Base-by-base conservation (phyloP, 2,113 vertebrate species). In the Pseudorhombus dupliciocellatus region DNA sequence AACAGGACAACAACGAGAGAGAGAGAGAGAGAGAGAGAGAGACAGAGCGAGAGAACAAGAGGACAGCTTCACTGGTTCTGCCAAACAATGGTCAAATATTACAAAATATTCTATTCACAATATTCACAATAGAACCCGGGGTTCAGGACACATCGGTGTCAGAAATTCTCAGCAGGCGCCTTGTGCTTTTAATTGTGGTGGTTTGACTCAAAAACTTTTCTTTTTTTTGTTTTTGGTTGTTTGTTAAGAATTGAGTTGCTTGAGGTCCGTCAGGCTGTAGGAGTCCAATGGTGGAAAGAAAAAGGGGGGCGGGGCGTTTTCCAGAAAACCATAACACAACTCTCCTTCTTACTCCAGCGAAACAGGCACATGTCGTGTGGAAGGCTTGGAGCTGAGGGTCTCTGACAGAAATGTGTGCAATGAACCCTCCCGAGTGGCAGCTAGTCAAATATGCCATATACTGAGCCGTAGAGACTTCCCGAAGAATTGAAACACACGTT, bases 51-150 rank as follows among this genome's bases (percentile, higher is more conserved):
- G 71, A 21, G 61, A 80, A 86, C 60, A 50, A 88, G 82, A 87
- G 80, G 81, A 92, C 90, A 90, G 91, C 87, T 92, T 92, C 91
- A 92, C 93, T 91, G 86, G 87, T 88, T 92, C 90, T 89, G 92
- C 92, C 93, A 92, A 91, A 92, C 89, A 52, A 92, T 93, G 93
- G 89, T 92, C 86, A 92, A 92, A 93, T 93, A 93, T 93, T 93
- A 93, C 93, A 94, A 94, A 94, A 94, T 92, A 93, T 90, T 87
- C 92, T 93, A 93, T 94, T 88, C 91, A 94, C 92, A 93, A 90
- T 93, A 93, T 93, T 93, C 91, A 93, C 92, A 93, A 88, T n/a
- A 87, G 80, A 91, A 85, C 84, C 76, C 53, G 60, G 34, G 89
- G 88, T 79, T 92, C 86, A 84, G 77, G 81, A 89, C 90, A 88